Base-by-base conservation (phyloP, 1,140 invertebrate species). In the Lanistes nyassanus region DNA sequence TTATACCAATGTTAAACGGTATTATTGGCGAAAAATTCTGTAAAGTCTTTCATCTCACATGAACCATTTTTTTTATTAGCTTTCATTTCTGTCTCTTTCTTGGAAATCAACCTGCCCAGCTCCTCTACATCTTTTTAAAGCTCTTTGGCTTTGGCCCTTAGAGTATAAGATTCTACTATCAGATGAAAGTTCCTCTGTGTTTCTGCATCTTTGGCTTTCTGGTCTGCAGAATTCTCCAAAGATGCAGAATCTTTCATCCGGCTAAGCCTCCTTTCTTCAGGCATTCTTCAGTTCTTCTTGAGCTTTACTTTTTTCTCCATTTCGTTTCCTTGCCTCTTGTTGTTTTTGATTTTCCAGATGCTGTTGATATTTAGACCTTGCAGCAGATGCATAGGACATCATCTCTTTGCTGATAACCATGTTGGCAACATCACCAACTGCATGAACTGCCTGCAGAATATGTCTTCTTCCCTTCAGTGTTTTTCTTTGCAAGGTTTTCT, bases 291-390 rank as follows among this genome's bases (percentile, higher is more conserved):
- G 23, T 69, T 51, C 29, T 51, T 69, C 42, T 69, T 29, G 5
- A n/a, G 23, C 42, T 69, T 51, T n/a, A 11, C 31, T 51, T 69
- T 51, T n/a, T 51, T 51, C 42, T 69, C 42, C 26, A n/a, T 69
- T 31, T 69, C 31, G 42, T 51, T 47, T 26, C n/a, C n/a, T 69
- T 51, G 9, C n/a, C 19, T 51, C n/a, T n/a, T n/a, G n/a, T n/a
- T n/a, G n/a, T n/a, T n/a, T n/a, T n/a, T n/a, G n/a, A n/a, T n/a
- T n/a, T n/a, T n/a, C n/a, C n/a, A n/a, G n/a, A n/a, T n/a, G n/a
- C n/a, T n/a, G n/a, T n/a, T n/a, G n/a, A n/a, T n/a, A n/a, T n/a
- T n/a, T n/a, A n/a, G n/a, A n/a, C 34, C 23, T 31, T n/a, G 11
- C n/a, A 11, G n/a, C 58, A 26, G 11, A 11, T n/a, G n/a, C 58